Conservation (phyloP, 2,888 invertebrate genomes). For the Eudasyphora cyanicolor region DNA sequence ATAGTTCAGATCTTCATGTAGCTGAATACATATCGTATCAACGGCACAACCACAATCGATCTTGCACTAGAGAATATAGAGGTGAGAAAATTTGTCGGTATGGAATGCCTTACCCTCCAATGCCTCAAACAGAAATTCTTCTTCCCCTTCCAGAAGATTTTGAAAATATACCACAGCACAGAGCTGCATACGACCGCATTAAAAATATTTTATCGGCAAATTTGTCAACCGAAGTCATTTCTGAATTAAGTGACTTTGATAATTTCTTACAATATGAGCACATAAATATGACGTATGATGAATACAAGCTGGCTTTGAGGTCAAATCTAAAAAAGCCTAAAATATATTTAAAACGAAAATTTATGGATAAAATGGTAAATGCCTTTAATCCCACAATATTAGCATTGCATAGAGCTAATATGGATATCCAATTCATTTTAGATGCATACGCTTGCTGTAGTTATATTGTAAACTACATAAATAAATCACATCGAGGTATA, state of each 20-base stretch:
- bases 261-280: not conserved
- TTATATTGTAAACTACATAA: constrained; percentile 38
- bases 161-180: too few relatives aligned
- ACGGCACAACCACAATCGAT: too few relatives aligned
- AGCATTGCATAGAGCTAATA: constrained; percentile 27
- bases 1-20: too few relatives aligned
- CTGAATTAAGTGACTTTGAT: not conserved
- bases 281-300: constrained; percentile 47
- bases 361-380: constrained; percentile 42
- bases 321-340: constrained; percentile 36
- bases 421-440: constrained; percentile 30
- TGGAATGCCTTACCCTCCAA: too few relatives aligned
- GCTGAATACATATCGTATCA: too few relatives aligned
- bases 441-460: constrained; percentile 40
- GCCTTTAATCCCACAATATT: constrained; percentile 36
- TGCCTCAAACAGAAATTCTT: not conserved
- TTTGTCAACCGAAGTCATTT: not conserved
- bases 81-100: too few relatives aligned
- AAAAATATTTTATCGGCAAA: not conserved
- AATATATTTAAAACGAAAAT: constrained; percentile 31
- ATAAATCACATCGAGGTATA: constrained; percentile 1
- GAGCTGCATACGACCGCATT: not conserved
- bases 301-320: constrained; percentile 31
- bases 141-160: not conserved
- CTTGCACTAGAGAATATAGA: too few relatives aligned